Conservation (phyloP, 2,113 vertebrate species). For the Leucosticte australis region DNA sequence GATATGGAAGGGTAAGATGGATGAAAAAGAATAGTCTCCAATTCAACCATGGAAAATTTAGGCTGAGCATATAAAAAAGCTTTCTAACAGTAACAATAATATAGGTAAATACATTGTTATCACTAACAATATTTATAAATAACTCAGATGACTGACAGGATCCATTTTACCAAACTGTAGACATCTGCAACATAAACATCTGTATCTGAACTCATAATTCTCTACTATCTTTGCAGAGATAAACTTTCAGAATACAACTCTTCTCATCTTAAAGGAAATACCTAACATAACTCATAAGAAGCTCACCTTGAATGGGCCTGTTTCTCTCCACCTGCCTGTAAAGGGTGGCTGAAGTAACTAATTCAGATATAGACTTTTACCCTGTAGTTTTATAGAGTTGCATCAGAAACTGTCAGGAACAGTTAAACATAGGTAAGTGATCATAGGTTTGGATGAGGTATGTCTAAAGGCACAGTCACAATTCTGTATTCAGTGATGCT, state of each 20-base stretch:
- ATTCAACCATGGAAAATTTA: neutral
- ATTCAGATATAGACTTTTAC: neutral
- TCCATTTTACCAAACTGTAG: neutral
- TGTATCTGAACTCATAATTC: neutral
- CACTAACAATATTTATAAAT: neutral
- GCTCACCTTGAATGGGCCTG: neutral
- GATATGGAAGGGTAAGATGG: no score
- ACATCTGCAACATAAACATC: neutral
- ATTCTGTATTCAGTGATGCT: neutral
- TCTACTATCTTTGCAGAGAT: neutral
- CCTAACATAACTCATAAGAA: neutral
- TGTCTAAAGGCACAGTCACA: constrained; percentile 21
- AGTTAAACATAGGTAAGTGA: neutral
- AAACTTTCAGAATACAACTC: neutral
- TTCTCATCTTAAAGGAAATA: neutral
- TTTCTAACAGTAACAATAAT: neutral
- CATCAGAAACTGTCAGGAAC: constrained; percentile 15
- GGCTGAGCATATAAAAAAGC: neutral
- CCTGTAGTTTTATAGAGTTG: neutral
- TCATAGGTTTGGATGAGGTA: neutral
- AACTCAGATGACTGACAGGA: neutral
- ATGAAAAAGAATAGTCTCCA: neutral
- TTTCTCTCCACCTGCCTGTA: neutral
- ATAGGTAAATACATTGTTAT: neutral
- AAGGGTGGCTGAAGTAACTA: neutral